These are phyloP conservation scores for Ptychochromis oligacanthus DNA, from an alignment of 2,113 vertebrate species.

Conservation along the genomic window DNA sequence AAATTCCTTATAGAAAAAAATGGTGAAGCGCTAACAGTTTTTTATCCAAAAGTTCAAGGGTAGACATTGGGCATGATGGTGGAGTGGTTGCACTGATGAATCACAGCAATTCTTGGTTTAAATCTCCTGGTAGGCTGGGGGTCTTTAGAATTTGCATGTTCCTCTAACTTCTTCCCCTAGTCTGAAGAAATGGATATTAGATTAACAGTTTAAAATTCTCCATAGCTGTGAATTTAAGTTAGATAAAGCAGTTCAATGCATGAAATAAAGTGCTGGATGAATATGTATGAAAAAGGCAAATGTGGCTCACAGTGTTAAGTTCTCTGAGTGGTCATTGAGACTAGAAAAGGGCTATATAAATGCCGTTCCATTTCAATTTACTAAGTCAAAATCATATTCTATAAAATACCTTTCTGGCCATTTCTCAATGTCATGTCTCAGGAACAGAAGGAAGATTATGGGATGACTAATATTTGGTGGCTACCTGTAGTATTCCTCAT, in stretches of 20 bases:
- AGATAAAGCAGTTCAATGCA: background rate
- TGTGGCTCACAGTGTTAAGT: background rate
- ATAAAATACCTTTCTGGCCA: background rate
- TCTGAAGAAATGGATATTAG: background rate
- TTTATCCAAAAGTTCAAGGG: background rate
- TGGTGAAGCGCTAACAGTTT: background rate
- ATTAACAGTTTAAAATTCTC: background rate
- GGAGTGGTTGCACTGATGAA: background rate
- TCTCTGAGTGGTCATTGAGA: background rate
- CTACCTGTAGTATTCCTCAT: too few relatives aligned
- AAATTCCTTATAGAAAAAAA: too few relatives aligned
- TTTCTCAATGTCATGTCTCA: background rate
- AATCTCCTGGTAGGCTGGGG: accelerated
- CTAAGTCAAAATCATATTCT: background rate
- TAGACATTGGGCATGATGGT: background rate
- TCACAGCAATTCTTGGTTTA: background rate
- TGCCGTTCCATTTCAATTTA: accelerated
- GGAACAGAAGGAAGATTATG: background rate
- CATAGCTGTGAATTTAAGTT: background rate
- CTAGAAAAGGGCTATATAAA: background rate
- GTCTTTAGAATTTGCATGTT: background rate
- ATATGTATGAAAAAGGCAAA: background rate
- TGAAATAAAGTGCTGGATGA: background rate
- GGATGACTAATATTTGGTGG: background rate
- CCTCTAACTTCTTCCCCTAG: background rate